These are phyloP conservation scores for Bolborhynchus lineola DNA, from an alignment of 2,113 vertebrate species.

Conservation along the genomic window DNA sequence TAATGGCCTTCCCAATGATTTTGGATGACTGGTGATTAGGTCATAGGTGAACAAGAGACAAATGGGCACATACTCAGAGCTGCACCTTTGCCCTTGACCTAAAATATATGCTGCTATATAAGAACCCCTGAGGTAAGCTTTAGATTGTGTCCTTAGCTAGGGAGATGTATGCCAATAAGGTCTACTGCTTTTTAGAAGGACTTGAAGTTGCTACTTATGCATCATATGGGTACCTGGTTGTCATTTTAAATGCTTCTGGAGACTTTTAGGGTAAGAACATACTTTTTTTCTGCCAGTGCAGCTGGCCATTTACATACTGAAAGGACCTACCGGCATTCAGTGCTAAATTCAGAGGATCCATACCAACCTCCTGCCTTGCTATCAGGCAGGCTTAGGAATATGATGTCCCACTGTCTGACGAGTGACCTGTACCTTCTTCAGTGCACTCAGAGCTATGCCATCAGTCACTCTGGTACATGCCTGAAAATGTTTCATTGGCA, in stretches of 20 bases:
- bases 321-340: neutral
- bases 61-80: neutral
- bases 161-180: neutral
- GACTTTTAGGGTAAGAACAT: neutral
- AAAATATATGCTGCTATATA: neutral
- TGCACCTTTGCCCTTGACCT: rapidly evolving
- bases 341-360: neutral
- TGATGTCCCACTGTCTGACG: rapidly evolving
- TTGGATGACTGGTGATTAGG: neutral
- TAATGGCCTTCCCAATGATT: neutral
- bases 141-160: neutral
- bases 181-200: neutral
- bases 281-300: neutral
- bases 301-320: neutral
- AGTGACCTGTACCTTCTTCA: neutral
- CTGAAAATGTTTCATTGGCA: neutral
- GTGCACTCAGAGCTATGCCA: neutral
- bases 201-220: neutral
- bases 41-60: neutral
- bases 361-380: neutral
- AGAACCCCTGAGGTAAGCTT: neutral
- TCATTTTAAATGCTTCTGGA: neutral
- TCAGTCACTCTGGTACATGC: neutral
- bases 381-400: neutral
- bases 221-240: neutral